These are phyloP conservation scores for Eupithecia tripunctaria DNA, from an alignment of 2,888 invertebrate genomes.

Conservation along the genomic window DNA sequence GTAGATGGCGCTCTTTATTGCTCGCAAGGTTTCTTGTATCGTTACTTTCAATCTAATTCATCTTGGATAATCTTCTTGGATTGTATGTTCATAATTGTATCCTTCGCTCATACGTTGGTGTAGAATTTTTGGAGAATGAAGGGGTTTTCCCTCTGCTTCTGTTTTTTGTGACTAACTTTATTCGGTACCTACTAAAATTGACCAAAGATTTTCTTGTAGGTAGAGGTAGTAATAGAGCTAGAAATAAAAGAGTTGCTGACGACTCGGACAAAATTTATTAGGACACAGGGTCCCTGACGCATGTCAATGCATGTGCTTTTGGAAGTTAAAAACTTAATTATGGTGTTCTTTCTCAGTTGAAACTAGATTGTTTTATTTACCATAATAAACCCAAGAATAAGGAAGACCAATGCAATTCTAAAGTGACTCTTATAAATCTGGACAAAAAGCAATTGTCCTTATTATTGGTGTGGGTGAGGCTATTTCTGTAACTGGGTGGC, in stretches of 20 bases:
- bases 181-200: no score
- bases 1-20: conserved; percentile 4
- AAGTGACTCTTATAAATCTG: conserved; percentile 13
- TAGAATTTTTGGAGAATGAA: neutral
- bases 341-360: neutral
- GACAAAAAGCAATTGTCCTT: conserved; percentile 15
- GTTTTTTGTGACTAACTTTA: neutral
- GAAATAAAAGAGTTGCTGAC: no score
- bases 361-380: neutral
- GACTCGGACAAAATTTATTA: no score
- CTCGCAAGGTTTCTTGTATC: conserved; percentile 4
- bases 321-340: neutral
- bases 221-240: no score
- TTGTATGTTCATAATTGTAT: neutral
- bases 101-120: no score
- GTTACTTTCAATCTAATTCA: neutral
- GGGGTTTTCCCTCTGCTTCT: neutral
- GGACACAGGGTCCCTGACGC: no score
- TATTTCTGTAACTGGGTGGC: conserved; percentile 15
- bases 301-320: no score
- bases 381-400: neutral
- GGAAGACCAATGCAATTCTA: conserved; percentile 11
- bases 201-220: neutral
- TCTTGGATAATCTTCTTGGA: no score
- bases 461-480: conserved; percentile 3